Evolutionary conservation across 2,113 vertebrate species (phyloP), one percentile per base, ranked within the genome.

Genomic region (Anseranas semipalmata): DNA sequence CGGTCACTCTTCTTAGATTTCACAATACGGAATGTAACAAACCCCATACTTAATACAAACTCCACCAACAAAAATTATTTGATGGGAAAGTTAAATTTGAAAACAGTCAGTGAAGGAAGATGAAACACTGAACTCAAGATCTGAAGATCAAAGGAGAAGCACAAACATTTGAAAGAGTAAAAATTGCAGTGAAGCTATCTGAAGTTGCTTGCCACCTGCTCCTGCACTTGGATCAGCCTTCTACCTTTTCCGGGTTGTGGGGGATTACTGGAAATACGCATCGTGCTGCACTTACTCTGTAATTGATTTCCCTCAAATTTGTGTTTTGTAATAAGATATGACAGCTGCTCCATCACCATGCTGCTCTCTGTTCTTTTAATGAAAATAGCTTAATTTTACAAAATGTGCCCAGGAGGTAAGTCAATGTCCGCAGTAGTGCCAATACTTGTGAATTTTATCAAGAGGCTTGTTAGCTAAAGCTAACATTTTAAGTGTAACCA

Each of bases 251-350:
- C 84, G 12, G 9, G 83, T 77, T 50, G 2, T 35, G 35, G 28
- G 87, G 92, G 83, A 96, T 93, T 93, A 92, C 93, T 96, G 88
- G 79, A 93, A 96, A 95, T 86, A 92, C 32, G 90, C 92, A 77
- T 15, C 53, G 43, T 86, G 92, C 63, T 22, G 72, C 74, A 55
- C 59, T 93, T 46, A 2, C 33, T 84, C 88, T 84, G 77, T 84
- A 90, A 96, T 45, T 96, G 94, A 92, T 96, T 96, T 95, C 92
- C 95, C 94, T 94, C 90, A 72, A 94, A 94, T 89, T 96, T 94
- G 95, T 95, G 90, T 91, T 95, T 85, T 81, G 90, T 75, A 96
- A 95, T 94, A 95, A 96, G 96, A 91, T 93, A 96, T 94, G 96
- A 94, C 94, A 96, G 96, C 95, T 96, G 96, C 90, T 96, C 92